Evolutionary conservation across 2,888 invertebrate species (phyloP).

Genomic region (Drosophila leonis): DNA sequence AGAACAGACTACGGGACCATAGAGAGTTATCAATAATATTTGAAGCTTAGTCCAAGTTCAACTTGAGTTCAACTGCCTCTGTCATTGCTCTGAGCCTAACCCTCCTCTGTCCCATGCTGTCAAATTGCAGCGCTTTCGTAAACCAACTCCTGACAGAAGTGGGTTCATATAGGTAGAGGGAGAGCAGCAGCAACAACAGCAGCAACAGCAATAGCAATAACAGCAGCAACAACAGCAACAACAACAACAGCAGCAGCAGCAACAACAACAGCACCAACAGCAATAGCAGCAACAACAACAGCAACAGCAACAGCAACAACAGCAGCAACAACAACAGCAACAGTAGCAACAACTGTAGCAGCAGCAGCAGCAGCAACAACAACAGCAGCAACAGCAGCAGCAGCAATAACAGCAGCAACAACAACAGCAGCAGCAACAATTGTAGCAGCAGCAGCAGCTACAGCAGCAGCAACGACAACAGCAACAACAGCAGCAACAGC

Average conservation of each 20-base stretch:
- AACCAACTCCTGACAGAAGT: conserved; percentile 43
- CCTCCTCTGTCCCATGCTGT: conserved; percentile 19
- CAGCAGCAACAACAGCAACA: not conserved
- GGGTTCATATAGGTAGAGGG: conserved; percentile 1
- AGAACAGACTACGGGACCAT: too few relatives aligned
- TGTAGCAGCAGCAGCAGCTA: not conserved
- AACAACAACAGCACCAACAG: too few relatives aligned
- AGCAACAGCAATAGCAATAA: not conserved
- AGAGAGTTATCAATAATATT: not conserved
- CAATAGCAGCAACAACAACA: not conserved
- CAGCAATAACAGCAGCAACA: not conserved
- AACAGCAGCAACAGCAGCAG: not conserved
- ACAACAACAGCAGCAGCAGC: not conserved
- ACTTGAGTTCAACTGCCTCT: not conserved
- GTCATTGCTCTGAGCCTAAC: conserved; percentile 28
- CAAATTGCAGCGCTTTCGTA: not conserved
- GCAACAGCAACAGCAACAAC: not conserved
- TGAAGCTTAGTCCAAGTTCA: not conserved
- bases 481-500: not conserved
- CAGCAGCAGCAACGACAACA: not conserved
- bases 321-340: not conserved
- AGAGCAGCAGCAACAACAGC: not conserved
- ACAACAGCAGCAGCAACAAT: not conserved
- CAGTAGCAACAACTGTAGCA: not conserved
- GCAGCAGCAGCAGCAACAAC: not conserved